phyloP scores from a whole-genome alignment of 2,113 vertebrate species.

The Emberiza fucata region DNA sequence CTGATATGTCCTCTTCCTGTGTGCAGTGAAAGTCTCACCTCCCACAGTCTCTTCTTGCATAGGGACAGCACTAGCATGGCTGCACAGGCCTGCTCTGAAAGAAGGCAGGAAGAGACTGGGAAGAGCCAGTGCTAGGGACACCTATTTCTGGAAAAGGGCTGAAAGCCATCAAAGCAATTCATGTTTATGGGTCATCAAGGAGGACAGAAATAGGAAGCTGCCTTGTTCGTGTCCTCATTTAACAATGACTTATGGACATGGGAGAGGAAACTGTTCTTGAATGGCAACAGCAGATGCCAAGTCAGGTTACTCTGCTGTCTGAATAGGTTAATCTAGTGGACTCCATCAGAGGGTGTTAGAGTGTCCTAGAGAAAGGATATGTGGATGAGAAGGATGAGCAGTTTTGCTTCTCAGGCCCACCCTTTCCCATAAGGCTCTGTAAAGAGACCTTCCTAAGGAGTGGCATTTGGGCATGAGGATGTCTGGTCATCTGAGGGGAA shows the following conservation, averaged over 20 bases:
- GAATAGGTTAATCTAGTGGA: background rate
- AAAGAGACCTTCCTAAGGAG: background rate
- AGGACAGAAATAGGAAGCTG: conserved; percentile 11
- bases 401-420: background rate
- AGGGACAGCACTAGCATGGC: background rate
- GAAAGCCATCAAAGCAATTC: background rate
- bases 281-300: conserved; percentile 7
- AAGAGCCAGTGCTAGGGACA: background rate
- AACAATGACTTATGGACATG: background rate
- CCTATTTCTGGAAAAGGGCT: background rate
- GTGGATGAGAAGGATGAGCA: background rate
- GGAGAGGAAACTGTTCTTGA: background rate
- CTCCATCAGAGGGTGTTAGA: background rate
- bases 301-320: background rate
- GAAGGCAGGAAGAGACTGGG: background rate
- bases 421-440: background rate
- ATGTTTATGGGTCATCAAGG: background rate
- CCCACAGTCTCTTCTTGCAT: background rate
- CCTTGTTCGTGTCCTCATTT: background rate
- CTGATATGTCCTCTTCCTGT: background rate
- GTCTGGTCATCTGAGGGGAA: background rate
- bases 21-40: background rate
- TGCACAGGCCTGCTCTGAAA: background rate
- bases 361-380: background rate
- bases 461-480: background rate